phyloP scores from a whole-genome alignment of 2,113 vertebrate species.

The Grammomys surdaster region DNA sequence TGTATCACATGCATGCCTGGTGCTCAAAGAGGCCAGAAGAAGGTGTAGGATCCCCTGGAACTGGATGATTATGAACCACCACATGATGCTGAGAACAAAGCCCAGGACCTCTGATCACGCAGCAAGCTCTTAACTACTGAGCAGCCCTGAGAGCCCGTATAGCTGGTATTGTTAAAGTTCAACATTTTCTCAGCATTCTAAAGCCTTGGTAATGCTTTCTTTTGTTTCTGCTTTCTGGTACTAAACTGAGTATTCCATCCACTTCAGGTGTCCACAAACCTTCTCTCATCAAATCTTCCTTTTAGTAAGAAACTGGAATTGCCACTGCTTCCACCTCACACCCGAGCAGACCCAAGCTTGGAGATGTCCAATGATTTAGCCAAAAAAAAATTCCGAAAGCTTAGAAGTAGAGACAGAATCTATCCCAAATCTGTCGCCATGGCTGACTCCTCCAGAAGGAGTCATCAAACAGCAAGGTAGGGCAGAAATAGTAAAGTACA shows the following conservation, averaged over 20 bases:
- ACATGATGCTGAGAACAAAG: neutral
- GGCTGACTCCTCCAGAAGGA: neutral
- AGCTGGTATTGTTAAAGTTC: conserved; percentile 28
- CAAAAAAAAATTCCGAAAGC: neutral
- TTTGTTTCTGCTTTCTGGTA: neutral
- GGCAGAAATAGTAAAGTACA: neutral
- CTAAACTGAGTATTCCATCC: neutral
- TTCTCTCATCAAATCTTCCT: neutral
- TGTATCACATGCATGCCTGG: neutral
- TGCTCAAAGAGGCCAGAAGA: neutral
- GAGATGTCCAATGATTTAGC: neutral
- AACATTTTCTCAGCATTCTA: neutral
- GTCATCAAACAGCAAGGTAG: neutral
- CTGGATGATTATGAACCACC: neutral
- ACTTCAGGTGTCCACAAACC: neutral
- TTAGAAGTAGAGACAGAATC: neutral
- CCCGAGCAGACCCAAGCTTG: conserved; percentile 1
- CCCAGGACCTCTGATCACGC: neutral
- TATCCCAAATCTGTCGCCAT: neutral
- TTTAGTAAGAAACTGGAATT: neutral
- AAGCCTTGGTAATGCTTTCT: neutral
- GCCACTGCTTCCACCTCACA: neutral
- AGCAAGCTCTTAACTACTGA: too few species aligned
- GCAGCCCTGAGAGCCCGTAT: neutral
- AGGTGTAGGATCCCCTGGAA: neutral